Evolutionary conservation across 2,888 invertebrate species (phyloP).

Genomic region (Chrysina gloriosa): DNA sequence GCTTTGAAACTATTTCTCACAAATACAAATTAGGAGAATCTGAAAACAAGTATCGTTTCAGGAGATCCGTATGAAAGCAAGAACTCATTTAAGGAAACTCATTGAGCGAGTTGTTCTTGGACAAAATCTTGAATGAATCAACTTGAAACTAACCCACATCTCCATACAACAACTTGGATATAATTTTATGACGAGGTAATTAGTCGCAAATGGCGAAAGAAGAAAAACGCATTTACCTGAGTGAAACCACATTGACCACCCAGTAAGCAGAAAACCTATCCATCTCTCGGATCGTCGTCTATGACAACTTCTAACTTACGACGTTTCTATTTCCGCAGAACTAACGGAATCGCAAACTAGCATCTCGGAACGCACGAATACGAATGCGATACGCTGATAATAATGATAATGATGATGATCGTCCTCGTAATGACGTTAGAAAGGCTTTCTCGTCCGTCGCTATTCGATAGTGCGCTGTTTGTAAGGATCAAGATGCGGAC

Average conservation of each 20-base stretch:
- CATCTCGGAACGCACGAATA: background rate
- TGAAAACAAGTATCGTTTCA: too few relatives aligned
- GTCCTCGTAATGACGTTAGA: background rate
- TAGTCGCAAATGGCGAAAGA: slow-evolving; percentile 13
- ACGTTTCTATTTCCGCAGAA: slow-evolving; percentile 21
- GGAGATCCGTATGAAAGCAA: too few relatives aligned
- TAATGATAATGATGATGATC: background rate
- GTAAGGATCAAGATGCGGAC: background rate
- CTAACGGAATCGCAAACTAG: background rate
- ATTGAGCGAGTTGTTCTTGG: slow-evolving; percentile 5
- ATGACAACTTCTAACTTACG: too few relatives aligned
- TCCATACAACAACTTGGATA: slow-evolving; percentile 1
- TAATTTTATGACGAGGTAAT: slow-evolving; percentile 8
- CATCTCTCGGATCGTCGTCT: background rate
- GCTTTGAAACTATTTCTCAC: too few relatives aligned
- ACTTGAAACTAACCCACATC: slow-evolving; percentile 22
- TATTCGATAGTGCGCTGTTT: background rate
- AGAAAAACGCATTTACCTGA: slow-evolving; percentile 2
- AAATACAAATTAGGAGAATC: too few relatives aligned
- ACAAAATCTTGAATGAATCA: slow-evolving; percentile 13
- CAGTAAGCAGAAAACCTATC: slow-evolving; percentile 5
- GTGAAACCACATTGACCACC: slow-evolving; percentile 19
- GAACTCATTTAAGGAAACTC: slow-evolving; percentile 6
- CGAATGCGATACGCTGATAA: background rate
- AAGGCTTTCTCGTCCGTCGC: slow-evolving; percentile 8